These are phyloP conservation scores for Podarcis lilfordi DNA, from an alignment of 2,797 vertebrate species.

Conservation along the genomic window DNA sequence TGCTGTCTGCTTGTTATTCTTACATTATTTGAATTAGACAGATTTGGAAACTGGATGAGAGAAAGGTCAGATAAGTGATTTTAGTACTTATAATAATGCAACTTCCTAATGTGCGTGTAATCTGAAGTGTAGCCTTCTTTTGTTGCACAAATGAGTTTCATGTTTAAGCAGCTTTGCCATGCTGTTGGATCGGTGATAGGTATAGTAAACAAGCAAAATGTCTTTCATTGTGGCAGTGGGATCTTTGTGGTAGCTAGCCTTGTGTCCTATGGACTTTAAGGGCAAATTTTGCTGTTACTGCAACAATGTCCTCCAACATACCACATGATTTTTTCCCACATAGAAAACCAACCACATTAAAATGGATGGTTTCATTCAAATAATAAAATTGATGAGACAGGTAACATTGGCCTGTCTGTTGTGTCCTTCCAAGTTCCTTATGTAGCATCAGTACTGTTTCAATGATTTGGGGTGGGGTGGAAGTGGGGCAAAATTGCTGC, in stretches of 20 bases:
- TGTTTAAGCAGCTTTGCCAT: neutral
- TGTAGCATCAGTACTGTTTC: neutral
- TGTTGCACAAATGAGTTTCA: neutral
- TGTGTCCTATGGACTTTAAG: neutral
- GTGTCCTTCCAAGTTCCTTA: neutral
- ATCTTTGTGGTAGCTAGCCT: neutral
- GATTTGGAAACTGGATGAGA: neutral
- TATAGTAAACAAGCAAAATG: neutral
- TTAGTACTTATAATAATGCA: neutral
- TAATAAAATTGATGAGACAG: neutral
- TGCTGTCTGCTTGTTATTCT: neutral
- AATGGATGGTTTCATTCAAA: too few species aligned
- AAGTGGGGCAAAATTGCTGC: too few species aligned
- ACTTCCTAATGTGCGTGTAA: neutral
- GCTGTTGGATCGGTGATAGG: neutral
- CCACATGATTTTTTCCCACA: neutral
- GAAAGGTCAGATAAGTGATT: neutral
- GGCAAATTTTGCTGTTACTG: neutral
- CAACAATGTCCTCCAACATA: neutral
- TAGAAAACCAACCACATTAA: neutral
- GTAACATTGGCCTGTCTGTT: neutral
- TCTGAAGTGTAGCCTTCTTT: neutral
- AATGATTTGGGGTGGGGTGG: neutral
- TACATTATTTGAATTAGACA: conserved; percentile 15
- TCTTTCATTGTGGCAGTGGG: neutral